Evolutionary conservation across 2,113 vertebrate genomes (phyloP), one percentile per base, ranked within the genome.

Genomic region (Connochaetes taurinus): DNA sequence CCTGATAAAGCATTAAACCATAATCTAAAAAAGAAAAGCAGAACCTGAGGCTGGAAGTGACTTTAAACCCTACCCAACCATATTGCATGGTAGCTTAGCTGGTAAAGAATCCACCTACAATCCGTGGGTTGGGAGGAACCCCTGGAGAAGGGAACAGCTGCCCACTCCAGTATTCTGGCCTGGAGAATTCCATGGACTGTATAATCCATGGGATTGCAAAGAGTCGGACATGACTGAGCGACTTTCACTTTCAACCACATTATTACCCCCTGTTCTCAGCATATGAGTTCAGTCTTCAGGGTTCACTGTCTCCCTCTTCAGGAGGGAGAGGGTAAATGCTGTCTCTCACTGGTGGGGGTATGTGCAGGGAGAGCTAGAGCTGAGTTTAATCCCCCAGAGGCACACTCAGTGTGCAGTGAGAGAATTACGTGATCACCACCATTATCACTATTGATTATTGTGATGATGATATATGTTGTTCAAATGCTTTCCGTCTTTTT

Each of bases 381-480:
- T 6, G 19, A 27, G 11, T 29, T 81, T 17, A 55, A 21, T 10
- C 4, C 45, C 23, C 27, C 57, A 43, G 50, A 40, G 40, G 10
- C 10, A 16, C 0, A 0, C n/a, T 13, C 3, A 6, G n/a, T 29
- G 27, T 13, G 11, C 0, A 36, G 11, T 50, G 17, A 81, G 0
- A 47, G 8, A 76, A 58, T 47, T 29, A 31, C 3, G 6, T 17
- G 8, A 21, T 47, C 52, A 17, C 16, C n/a, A 50, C 16, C 19
- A 31, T 25, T 33, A 64, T 52, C 47, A n/a, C 36, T 53, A 36
- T 12, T 53, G 50, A 53, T 23, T 7, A 53, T 33, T 3, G 4
- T 55, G 78, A 86, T 6, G 9, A 43, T 64, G 47, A 36, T 15
- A 14, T 4, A 8, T 6, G 52, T 62, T 29, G 50, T 3, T 43